Evolutionary conservation across 2,797 vertebrate genomes (phyloP), one percentile per base, ranked within the genome.

Genomic region (Trachurus trachurus): DNA sequence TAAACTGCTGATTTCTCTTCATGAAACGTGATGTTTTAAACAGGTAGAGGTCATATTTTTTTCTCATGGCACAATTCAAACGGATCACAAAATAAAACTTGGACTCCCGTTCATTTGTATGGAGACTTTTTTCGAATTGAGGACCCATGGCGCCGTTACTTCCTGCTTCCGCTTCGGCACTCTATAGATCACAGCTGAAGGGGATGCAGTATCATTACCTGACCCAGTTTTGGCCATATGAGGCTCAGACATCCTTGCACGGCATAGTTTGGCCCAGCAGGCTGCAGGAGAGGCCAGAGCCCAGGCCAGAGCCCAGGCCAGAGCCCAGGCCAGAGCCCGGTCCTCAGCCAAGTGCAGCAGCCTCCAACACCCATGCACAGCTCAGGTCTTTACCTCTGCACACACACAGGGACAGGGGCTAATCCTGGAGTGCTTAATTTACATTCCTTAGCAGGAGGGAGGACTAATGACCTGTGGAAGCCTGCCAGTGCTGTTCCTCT

Each of bases 351-450:
- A 74, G 57, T 26, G 2, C 80, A 80, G 80, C 85, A 66, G 65
- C 63, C 74, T 71, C 42, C 39, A 71, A 67, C 53, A 76, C 73
- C 77, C 71, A 76, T 74, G 74, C 81, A 69, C 72, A 63, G 71
- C 57, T 31, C 81, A 71, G 77, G 66, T 74, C 78, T 76, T 80
- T 71, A 83, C 87, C 77, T 77, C 81, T 80, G 60, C 82, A 79
- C 79, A 76, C 77, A 79, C 76, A 75, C 71, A 44, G 69, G 26
- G n/a, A n/a, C n/a, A n/a, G n/a, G 22, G 49, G 73, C 66, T 87
- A 86, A 92, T 88, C 82, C 83, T 63, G 22, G 29, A 62, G 79
- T 8, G 34, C 88, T 88, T 87, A 64, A 88, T 89, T 87, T 87
- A 71, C 81, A 87, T 88, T 85, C 81, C 78, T 84, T 82, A 47